These are phyloP conservation scores for Dicrostonyx torquatus DNA, from an alignment of 2,797 vertebrate genomes.

Conservation along the genomic window DNA sequence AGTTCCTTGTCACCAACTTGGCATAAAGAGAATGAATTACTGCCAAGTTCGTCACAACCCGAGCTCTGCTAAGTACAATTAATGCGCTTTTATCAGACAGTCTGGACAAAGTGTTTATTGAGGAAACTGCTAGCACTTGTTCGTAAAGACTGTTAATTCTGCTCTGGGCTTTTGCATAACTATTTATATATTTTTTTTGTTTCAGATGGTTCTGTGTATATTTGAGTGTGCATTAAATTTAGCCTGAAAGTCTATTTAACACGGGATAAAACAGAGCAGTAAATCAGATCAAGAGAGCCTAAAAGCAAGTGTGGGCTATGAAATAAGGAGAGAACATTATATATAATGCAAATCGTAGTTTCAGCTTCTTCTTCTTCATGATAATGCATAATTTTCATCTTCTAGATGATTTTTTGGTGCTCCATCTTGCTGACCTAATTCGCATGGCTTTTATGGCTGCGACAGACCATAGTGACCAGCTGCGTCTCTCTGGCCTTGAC, in stretches of 20 bases:
- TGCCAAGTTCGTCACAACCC: conserved; percentile 34
- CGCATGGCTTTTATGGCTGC: conserved; percentile 98
- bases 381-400: conserved; percentile 52
- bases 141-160: conserved; percentile 52
- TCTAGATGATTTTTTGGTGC: conserved; percentile 93
- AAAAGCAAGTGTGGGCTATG: conserved; percentile 27
- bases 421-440: conserved; percentile 94
- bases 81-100: conserved; percentile 45
- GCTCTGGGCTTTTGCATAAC: conserved; percentile 44
- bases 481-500: conserved; percentile 93
- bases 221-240: conserved; percentile 15
- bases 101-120: conserved; percentile 25
- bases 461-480: conserved; percentile 94
- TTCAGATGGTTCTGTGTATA: conserved; percentile 8
- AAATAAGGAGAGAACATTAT: background rate
- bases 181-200: conserved; percentile 10
- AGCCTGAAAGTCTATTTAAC: conserved; percentile 37
- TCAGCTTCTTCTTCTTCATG: conserved; percentile 48
- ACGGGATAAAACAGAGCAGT: background rate
- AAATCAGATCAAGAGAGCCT: background rate
- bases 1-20: conserved; percentile 33
- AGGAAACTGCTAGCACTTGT: background rate
- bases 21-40: conserved; percentile 42
- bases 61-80: conserved; percentile 39
- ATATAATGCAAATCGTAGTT: conserved; percentile 26